Evolutionary conservation across 2,797 vertebrate genomes (phyloP).

Genomic region (Urocyon cinereoargenteus): DNA sequence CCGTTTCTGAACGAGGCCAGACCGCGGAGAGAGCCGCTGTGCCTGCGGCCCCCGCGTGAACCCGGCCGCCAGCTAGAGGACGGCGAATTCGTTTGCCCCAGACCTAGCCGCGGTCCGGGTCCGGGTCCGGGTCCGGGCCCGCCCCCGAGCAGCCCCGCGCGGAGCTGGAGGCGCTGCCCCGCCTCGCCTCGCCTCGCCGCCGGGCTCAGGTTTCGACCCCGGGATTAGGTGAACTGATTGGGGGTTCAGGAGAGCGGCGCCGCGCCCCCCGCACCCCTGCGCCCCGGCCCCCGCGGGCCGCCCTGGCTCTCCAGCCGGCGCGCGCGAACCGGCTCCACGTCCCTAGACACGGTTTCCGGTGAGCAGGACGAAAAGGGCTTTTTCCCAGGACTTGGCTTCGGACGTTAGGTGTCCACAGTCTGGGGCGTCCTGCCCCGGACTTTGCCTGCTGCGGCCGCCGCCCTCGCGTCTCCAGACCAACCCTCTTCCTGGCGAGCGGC

Average conservation of each 20-base stretch:
- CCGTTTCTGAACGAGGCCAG: not conserved
- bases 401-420: not conserved
- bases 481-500: not conserved
- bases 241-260: conserved; percentile 69
- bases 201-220: conserved; percentile 71
- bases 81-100: not conserved
- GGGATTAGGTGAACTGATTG: conserved; percentile 82
- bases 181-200: conserved; percentile 67
- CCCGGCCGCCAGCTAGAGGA: not conserved
- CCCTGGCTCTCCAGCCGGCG: not conserved
- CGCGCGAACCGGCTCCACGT: not conserved
- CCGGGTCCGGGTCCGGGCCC: conserved; percentile 24
- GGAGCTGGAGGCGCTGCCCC: not conserved
- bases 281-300: not conserved
- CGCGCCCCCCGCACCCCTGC: not conserved
- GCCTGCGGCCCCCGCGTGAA: not conserved
- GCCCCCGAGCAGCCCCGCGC: not conserved
- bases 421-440: not conserved
- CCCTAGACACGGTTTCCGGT: conserved; percentile 13
- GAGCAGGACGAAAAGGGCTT: conserved; percentile 52
- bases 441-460: not conserved
- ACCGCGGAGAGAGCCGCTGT: not conserved
- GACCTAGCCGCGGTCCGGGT: not conserved
- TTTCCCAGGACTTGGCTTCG: not conserved
- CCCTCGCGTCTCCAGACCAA: not conserved